phyloP scores from a whole-genome alignment of 92 coral and sea anemone genomes.

The Actinostola sp. region DNA sequence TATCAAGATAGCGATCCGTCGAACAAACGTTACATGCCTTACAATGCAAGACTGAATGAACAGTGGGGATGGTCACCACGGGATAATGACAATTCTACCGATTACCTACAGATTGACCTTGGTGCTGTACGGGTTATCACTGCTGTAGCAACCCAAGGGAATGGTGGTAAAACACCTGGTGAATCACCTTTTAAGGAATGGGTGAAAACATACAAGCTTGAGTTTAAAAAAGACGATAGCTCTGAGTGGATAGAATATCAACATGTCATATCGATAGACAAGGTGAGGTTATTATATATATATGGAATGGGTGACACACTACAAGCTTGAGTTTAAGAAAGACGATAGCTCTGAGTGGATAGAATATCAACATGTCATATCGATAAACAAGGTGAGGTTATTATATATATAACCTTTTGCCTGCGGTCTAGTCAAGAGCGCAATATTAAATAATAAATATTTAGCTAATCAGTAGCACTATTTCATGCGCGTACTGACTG shows the following conservation, averaged over 20 bases:
- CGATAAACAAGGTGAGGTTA: background rate
- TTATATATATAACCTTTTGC: too few relatives aligned
- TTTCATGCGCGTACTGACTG: too few relatives aligned
- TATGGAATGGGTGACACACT: constrained; percentile 9
- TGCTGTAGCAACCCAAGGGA: constrained; percentile 39
- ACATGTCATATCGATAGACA: background rate
- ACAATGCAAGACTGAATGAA: constrained; percentile 6
- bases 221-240: background rate
- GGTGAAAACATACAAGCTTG: constrained; percentile 6
- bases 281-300: background rate
- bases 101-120: constrained; percentile 30
- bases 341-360: background rate
- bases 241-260: background rate
- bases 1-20: background rate
- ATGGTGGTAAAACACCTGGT: background rate
- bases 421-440: too few relatives aligned
- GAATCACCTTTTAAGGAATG: too few relatives aligned
- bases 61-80: constrained; percentile 20
- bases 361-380: background rate
- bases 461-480: too few relatives aligned
- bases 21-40: background rate
- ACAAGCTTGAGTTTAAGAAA: background rate
- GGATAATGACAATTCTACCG: constrained; percentile 5
- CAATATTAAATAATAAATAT: too few relatives aligned
- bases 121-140: constrained; percentile 14